Percentiles rank a stretch among this genome's conserved stretches.
Evolutionary conservation across 1,140 invertebrate genomes (phyloP).

Genomic region (Eurytemora carolleeae): DNA sequence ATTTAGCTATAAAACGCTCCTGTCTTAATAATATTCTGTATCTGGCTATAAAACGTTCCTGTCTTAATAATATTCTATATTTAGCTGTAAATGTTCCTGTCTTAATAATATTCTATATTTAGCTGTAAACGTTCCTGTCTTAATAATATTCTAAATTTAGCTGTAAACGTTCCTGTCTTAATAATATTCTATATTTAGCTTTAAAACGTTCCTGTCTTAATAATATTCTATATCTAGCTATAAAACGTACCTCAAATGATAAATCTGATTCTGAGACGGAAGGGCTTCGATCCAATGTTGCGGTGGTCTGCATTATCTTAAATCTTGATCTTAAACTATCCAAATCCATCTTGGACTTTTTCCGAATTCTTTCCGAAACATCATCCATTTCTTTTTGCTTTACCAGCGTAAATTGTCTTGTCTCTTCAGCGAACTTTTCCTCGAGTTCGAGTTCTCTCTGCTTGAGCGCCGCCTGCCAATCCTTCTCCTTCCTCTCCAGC

Average conservation of each 20-base stretch:
- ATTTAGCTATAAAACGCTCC: too few species aligned
- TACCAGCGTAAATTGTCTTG: not conserved
- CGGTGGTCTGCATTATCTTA: conserved; percentile 11
- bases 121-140: too few species aligned
- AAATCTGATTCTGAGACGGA: conserved; percentile 13
- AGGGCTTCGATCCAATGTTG: conserved; percentile 4
- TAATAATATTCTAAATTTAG: too few species aligned
- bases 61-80: too few species aligned
- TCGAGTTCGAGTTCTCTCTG: not conserved
- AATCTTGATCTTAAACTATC: conserved; percentile 11
- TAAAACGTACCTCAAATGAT: conserved; percentile 4
- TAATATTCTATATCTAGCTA: too few species aligned
- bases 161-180: too few species aligned
- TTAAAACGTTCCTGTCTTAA: too few species aligned
- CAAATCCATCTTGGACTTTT: conserved; percentile 8
- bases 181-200: too few species aligned
- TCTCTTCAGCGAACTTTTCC: not conserved
- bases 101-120: too few species aligned
- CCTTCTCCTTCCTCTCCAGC: not conserved
- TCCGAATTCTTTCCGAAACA: not conserved
- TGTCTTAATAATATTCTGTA: too few species aligned
- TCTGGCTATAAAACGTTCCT: too few species aligned
- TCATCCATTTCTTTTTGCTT: conserved; percentile 2
- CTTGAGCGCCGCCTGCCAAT: not conserved
- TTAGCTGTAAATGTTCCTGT: too few species aligned